phyloP scores from a whole-genome alignment of 1,140 invertebrate species.

The Bombyx mandarina region DNA sequence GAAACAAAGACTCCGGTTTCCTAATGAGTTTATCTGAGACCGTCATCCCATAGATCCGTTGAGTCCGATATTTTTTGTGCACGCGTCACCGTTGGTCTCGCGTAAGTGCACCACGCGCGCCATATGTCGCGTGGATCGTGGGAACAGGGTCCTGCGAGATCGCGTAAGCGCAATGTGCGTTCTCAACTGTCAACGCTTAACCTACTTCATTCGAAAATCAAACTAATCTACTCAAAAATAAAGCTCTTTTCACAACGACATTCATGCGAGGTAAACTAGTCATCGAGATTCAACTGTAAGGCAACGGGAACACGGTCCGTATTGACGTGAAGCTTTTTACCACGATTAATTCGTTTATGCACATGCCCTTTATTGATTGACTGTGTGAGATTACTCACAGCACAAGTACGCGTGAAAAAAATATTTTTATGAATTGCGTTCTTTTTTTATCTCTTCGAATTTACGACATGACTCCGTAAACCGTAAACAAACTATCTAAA shows the following conservation, averaged over 20 bases:
- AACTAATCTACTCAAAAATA: constrained; percentile 19
- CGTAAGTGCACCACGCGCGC: constrained; percentile 58
- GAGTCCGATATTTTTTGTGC: constrained; percentile 59
- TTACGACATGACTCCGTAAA: neutral
- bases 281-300: no score
- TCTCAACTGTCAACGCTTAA: constrained; percentile 28
- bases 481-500: no score
- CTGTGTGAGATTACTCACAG: constrained; percentile 43
- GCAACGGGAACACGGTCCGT: no score
- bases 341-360: constrained; percentile 23
- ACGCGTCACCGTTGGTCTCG: constrained; percentile 56
- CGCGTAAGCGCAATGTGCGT: constrained; percentile 53
- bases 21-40: constrained; percentile 27
- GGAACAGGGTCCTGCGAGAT: constrained; percentile 48
- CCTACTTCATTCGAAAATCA: constrained; percentile 18
- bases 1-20: constrained; percentile 28
- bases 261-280: no score
- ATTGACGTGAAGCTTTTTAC: no score
- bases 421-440: constrained; percentile 32
- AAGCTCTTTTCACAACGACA: constrained; percentile 24
- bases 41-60: constrained; percentile 54
- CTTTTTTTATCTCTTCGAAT: constrained; percentile 11
- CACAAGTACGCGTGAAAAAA: constrained; percentile 44
- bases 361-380: constrained; percentile 50
- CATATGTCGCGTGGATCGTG: constrained; percentile 67